Conservation (phyloP, 2,797 vertebrate species). For the Todus mexicanus region DNA sequence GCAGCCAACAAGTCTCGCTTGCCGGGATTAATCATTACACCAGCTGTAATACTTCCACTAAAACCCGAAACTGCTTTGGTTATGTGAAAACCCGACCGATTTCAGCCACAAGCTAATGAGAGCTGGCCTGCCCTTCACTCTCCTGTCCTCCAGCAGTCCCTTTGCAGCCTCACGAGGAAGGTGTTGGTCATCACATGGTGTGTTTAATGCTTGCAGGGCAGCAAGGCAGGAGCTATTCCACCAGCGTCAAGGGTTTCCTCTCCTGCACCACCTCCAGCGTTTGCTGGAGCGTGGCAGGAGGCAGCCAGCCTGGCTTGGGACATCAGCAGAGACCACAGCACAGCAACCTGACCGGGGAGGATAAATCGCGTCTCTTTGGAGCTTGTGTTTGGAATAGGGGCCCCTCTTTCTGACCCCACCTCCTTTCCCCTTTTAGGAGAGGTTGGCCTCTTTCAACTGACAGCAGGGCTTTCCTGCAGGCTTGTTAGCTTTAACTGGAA, state of each 20-base stretch:
- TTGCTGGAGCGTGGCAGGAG: neutral
- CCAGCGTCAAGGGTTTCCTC: neutral
- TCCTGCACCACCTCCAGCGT: accelerated
- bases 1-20: neutral
- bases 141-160: neutral
- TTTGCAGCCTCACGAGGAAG: neutral
- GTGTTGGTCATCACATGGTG: neutral
- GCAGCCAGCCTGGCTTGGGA: neutral
- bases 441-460: conserved; percentile 36
- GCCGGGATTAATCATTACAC: conserved; percentile 31
- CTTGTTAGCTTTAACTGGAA: conserved; percentile 71
- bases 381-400: neutral
- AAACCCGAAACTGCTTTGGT: neutral
- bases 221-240: neutral
- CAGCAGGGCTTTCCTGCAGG: conserved; percentile 58
- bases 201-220: neutral
- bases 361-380: neutral
- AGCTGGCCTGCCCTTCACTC: neutral
- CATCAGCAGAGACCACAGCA: neutral
- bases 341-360: too few relatives aligned
- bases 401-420: conserved; percentile 34
- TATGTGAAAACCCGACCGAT: neutral
- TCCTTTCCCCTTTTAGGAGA: conserved; percentile 31
- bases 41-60: neutral
- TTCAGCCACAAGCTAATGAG: neutral